Evolutionary conservation across 2,113 vertebrate species (phyloP).

Genomic region (Tiliqua scincoides): DNA sequence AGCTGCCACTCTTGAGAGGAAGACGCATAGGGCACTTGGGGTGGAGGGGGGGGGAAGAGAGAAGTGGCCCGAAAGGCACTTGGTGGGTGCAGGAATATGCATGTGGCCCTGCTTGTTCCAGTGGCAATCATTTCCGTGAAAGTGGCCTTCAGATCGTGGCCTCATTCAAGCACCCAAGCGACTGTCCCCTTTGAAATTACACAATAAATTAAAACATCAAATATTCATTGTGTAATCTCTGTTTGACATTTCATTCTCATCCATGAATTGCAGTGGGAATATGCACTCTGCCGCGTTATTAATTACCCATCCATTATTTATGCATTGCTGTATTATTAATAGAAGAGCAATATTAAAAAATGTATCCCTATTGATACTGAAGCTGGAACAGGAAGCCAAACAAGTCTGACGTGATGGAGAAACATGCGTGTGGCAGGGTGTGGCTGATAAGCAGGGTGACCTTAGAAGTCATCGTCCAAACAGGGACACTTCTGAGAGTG

Average conservation of each 20-base stretch:
- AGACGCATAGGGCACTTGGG: too few species aligned
- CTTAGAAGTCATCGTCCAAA: background rate
- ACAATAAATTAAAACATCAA: constrained; percentile 58
- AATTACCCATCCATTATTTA: constrained; percentile 62
- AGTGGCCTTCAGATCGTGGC: background rate
- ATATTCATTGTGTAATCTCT: constrained; percentile 54
- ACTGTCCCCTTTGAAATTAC: constrained; percentile 19
- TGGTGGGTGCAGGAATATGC: background rate
- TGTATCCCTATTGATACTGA: constrained; percentile 21
- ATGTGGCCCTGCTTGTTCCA: background rate
- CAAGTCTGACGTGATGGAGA: background rate
- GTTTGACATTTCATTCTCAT: constrained; percentile 50
- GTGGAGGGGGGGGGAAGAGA: too few species aligned
- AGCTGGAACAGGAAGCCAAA: background rate
- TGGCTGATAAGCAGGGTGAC: background rate
- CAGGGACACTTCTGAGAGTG: too few species aligned
- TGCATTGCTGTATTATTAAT: constrained; percentile 56
- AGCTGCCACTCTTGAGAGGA: too few species aligned
- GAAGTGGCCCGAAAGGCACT: background rate
- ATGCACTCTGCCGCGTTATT: constrained; percentile 41
- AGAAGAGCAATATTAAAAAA: constrained; percentile 48
- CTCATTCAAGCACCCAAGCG: constrained; percentile 6
- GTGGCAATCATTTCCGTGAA: background rate
- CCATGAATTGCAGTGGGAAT: constrained; percentile 36
- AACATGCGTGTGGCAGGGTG: background rate